Percentiles rank a stretch among this genome's conserved stretches.
Conservation (phyloP, 1,140 invertebrate species). For the Aethina tumida region DNA sequence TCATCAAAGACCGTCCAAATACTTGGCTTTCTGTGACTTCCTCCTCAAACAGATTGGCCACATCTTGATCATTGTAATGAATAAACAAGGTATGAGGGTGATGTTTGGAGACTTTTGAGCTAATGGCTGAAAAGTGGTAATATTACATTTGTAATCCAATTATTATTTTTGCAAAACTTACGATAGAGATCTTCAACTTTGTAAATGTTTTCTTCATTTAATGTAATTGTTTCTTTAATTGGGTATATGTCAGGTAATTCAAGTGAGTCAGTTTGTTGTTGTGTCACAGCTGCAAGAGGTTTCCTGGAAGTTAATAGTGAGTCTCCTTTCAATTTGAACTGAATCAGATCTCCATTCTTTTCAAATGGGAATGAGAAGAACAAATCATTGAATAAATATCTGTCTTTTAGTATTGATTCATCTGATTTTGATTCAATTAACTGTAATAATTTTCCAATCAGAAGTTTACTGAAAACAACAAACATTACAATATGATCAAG, state of each 20-base stretch:
- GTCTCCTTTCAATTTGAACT: slow-evolving; percentile 52
- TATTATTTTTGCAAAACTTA: slow-evolving; percentile 42
- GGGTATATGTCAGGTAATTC: slow-evolving; percentile 62
- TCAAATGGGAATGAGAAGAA: slow-evolving; percentile 44
- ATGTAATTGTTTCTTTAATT: slow-evolving; percentile 55
- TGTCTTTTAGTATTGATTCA: slow-evolving; percentile 39
- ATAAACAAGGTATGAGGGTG: slow-evolving; percentile 67
- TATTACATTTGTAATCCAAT: not conserved
- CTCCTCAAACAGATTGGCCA: slow-evolving; percentile 57
- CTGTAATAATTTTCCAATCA: slow-evolving; percentile 59
- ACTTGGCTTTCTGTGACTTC: slow-evolving; percentile 55
- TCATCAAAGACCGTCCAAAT: slow-evolving; percentile 53
- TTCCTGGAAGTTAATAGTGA: slow-evolving; percentile 52
- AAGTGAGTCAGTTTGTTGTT: slow-evolving; percentile 33
- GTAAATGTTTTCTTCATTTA: slow-evolving; percentile 56
- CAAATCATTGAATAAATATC: slow-evolving; percentile 47
- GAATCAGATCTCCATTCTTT: slow-evolving; percentile 51
- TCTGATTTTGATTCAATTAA: slow-evolving; percentile 56
- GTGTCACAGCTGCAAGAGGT: slow-evolving; percentile 44
- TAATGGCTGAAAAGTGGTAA: slow-evolving; percentile 43
- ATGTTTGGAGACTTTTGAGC: slow-evolving; percentile 33
- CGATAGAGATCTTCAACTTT: slow-evolving; percentile 51
- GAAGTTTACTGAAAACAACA: slow-evolving; percentile 48
- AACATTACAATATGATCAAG: not conserved
- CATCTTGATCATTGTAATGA: slow-evolving; percentile 49